Evolutionary conservation across 92 coral and sea anemone species (phyloP), one percentile per base, ranked within the genome.

Genomic region (Heteractis magnifica): DNA sequence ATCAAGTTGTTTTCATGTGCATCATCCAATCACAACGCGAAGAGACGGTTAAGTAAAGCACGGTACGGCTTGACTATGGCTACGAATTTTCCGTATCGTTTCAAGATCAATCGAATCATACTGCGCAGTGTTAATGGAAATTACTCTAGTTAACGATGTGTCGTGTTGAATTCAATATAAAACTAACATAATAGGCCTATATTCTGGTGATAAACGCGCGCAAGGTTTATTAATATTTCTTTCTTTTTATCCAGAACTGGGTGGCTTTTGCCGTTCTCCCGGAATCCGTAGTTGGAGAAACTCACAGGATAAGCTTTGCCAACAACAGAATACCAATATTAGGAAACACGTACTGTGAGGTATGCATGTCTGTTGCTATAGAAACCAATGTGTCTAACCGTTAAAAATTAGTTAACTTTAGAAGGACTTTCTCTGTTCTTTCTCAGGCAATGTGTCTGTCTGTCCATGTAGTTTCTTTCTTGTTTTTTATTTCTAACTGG

Each of bases 311-410:
- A 6, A 34, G 71, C 49, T 90, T 93, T 21, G 71, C 85, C 4
- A 87, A 90, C 85, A 82, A 73, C 68, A 77, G 78, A 12, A 71
- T 65, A 10, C 88, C 94, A 6, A 23, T 78, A 5, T 80, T 15
- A n/a, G 88, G 83, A 11, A 82, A 91, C 70, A 92, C 97, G 10
- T 91, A 77, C 81, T 93, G 97, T 77, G 85, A 91, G 93, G 95
- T 92, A 68, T 52, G 84, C 14, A 16, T 82, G 71, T 72, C 2
- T 34, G 44, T 34, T 34, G 44, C 44, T 34, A 34, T 34, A 34
- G 44, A 34, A 34, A 34, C 44, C 44, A 34, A 34, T 34, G 44
- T 34, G 44, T 34, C 44, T 34, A 34, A 34, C 44, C 44, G 44
- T 34, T 34, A 34, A 70, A 8, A 19, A 70, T 34, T 19, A 70